These are phyloP conservation scores for Lacerta bilineata DNA, from an alignment of 2,797 vertebrate species.

Conservation along the genomic window DNA sequence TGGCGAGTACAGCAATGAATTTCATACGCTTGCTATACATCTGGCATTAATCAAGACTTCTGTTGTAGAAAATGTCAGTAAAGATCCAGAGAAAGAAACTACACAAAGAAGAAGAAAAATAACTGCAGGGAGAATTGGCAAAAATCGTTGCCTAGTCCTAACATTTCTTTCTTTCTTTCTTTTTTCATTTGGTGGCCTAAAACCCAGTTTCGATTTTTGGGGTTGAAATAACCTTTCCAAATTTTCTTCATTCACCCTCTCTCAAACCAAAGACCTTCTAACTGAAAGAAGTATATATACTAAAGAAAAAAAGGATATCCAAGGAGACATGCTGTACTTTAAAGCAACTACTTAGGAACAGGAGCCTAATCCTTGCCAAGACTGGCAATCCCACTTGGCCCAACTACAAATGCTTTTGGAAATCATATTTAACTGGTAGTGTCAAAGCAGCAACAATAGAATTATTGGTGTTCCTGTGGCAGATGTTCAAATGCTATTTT, in stretches of 20 bases:
- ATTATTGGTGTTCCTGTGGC: neutral
- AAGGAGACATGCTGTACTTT: conserved; percentile 16
- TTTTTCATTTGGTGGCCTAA: conserved; percentile 40
- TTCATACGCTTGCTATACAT: conserved; percentile 66
- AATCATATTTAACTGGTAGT: conserved; percentile 18
- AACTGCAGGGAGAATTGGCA: conserved; percentile 57
- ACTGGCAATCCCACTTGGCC: conserved; percentile 4
- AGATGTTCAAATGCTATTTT: conserved; percentile 15
- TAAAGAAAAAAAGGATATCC: neutral
- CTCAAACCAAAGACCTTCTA: neutral
- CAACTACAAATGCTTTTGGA: conserved; percentile 1
- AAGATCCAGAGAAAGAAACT: conserved; percentile 48
- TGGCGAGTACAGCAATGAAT: conserved; percentile 72
- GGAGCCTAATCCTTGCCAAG: neutral
- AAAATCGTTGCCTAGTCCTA: conserved; percentile 48
- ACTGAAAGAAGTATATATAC: neutral
- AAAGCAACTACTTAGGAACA: conserved; percentile 29
- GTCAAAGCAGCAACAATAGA: conserved; percentile 18
- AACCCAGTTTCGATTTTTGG: conserved; percentile 7
- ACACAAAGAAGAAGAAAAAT: conserved; percentile 55
- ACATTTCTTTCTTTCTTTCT: neutral
- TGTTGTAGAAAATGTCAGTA: conserved; percentile 64
- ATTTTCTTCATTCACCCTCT: neutral
- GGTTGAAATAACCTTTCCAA: conserved; percentile 31
- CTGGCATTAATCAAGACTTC: conserved; percentile 70